Conservation (phyloP, 35 echinoderm and acorn worm species). For the Hemicentrotus pulcherrimus region DNA sequence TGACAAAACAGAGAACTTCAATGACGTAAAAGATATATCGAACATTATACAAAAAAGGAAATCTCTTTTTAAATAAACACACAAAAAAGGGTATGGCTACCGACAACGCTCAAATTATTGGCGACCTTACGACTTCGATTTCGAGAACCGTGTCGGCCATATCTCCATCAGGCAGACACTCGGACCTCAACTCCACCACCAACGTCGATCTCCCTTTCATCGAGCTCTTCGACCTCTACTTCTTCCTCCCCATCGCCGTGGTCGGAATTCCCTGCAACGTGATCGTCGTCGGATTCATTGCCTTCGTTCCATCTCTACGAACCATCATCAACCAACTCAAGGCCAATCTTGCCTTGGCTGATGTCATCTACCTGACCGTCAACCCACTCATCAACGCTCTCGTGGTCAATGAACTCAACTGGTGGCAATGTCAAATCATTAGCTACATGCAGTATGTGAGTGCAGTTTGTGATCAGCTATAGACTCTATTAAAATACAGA, state of each 20-base stretch:
- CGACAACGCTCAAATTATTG: not conserved
- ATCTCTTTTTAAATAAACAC: no score
- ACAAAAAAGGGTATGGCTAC: not conserved
- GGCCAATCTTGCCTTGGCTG: slow-evolving; percentile 29
- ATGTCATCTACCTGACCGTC: slow-evolving; percentile 37
- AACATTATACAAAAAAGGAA: no score
- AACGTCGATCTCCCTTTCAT: not conserved
- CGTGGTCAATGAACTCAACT: not conserved
- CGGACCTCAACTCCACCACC: slow-evolving; percentile 24
- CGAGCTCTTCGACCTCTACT: slow-evolving; percentile 37
- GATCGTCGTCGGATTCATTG: slow-evolving; percentile 4
- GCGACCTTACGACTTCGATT: not conserved
- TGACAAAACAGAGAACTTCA: no score
- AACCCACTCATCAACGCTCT: slow-evolving; percentile 34
- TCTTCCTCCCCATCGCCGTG: slow-evolving; percentile 33
- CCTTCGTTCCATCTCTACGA: not conserved
- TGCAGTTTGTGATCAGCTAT: not conserved
- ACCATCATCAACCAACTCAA: slow-evolving; percentile 49
- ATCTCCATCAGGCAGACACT: not conserved
- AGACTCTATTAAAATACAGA: no score
- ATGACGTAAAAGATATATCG: no score
- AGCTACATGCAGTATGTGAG: slow-evolving; percentile 51
- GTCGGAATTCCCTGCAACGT: slow-evolving; percentile 29
- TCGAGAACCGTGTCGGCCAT: not conserved
- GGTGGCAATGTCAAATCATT: slow-evolving; percentile 19